Conservation (phyloP, 2,888 invertebrate genomes). For the Eupithecia inturbata region DNA sequence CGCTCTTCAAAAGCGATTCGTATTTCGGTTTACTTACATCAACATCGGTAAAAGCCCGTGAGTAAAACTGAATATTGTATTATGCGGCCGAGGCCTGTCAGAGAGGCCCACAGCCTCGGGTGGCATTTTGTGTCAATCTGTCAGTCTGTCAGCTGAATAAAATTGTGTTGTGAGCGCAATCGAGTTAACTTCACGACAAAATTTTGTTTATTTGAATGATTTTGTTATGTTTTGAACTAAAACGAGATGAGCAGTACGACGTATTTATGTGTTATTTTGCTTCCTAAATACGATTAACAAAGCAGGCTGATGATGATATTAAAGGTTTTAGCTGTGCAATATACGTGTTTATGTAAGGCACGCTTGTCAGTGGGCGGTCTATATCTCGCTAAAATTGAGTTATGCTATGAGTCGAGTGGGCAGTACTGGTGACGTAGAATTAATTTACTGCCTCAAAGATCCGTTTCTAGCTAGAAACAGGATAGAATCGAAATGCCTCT, state of each 20-base stretch:
- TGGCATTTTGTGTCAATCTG: conserved; percentile 54
- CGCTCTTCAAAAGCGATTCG: background rate
- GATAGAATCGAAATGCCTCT: background rate
- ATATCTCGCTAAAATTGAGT: background rate
- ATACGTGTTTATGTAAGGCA: background rate
- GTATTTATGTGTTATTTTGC: no score
- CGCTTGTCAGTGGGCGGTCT: background rate
- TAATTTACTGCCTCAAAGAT: background rate
- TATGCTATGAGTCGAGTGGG: background rate
- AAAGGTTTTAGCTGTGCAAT: background rate
- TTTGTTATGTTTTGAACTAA: background rate
- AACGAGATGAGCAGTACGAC: background rate
- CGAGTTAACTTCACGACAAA: background rate
- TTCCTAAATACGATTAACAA: no score
- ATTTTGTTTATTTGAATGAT: background rate
- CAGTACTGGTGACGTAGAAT: background rate
- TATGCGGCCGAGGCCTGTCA: conserved; percentile 6
- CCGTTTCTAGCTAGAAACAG: background rate
- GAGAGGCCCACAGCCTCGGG: background rate
- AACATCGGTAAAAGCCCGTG: background rate
- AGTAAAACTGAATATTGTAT: conserved; percentile 5
- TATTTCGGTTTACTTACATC: background rate
- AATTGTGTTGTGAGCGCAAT: conserved; percentile 29
- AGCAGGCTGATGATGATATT: no score
- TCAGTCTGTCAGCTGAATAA: conserved; percentile 50